Conservation (phyloP, 2,797 vertebrate genomes). For the Craterocephalus amniculus region DNA sequence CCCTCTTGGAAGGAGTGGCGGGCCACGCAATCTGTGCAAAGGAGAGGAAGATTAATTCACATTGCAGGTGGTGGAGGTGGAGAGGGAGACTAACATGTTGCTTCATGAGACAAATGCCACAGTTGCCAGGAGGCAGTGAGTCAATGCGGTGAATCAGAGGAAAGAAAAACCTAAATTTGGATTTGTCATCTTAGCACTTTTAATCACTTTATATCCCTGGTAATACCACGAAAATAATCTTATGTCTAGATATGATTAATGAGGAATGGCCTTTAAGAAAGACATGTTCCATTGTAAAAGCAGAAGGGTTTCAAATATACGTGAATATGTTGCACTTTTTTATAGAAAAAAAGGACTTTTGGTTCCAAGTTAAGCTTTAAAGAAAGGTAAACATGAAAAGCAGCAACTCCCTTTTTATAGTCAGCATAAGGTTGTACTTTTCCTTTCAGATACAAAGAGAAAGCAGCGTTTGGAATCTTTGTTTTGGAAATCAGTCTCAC, state of each 20-base stretch:
- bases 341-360: not conserved
- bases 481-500: constrained; percentile 33
- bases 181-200: constrained; percentile 25
- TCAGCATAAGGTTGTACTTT: constrained; percentile 59
- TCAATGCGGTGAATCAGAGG: constrained; percentile 43
- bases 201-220: not conserved
- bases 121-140: constrained; percentile 27
- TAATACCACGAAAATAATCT: not conserved
- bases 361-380: constrained; percentile 24
- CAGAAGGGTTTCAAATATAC: not conserved
- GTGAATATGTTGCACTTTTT: not conserved
- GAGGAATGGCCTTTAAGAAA: not conserved
- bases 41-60: constrained; percentile 44
- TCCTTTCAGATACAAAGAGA: constrained; percentile 34
- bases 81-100: constrained; percentile 30
- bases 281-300: not conserved
- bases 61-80: constrained; percentile 8
- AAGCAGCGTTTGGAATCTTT: constrained; percentile 22
- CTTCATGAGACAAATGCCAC: constrained; percentile 10
- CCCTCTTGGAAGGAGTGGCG: constrained; percentile 92
- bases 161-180: constrained; percentile 29
- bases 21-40: constrained; percentile 93
- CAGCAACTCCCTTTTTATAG: constrained; percentile 15
- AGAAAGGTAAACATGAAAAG: not conserved
- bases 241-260: constrained; percentile 3